Percentiles rank a stretch among this genome's conserved stretches.
Conservation (phyloP, 2,797 vertebrate genomes). For the Gymnoscopelus microlampas region DNA sequence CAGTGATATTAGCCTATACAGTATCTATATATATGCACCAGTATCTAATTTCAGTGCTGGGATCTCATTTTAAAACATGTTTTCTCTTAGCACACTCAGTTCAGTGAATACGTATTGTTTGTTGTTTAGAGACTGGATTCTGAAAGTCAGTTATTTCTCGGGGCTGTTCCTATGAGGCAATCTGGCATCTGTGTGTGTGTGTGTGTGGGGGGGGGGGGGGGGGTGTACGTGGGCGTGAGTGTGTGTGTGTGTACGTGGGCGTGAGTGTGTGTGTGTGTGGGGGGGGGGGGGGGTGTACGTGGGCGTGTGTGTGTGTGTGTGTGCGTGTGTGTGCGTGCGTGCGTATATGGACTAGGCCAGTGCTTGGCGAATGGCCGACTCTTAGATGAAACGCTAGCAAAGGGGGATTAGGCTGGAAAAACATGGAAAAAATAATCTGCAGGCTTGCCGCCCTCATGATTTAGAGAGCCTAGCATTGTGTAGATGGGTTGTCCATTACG, state of each 20-base stretch:
- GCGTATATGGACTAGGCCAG: conserved; percentile 14
- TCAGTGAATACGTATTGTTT: conserved; percentile 30
- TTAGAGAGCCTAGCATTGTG: conserved; percentile 46
- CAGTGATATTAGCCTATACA: conserved; percentile 27
- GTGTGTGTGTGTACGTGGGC: conserved; percentile 4
- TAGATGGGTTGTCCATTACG: conserved; percentile 44
- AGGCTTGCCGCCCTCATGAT: conserved; percentile 61
- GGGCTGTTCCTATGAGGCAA: conserved; percentile 42
- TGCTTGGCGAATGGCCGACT: conserved; percentile 42
- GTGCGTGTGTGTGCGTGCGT: neutral
- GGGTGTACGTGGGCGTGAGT: neutral
- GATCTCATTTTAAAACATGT: conserved; percentile 55
- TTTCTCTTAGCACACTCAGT: conserved; percentile 12
- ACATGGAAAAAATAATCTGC: conserved; percentile 74
- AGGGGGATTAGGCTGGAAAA: conserved; percentile 69
- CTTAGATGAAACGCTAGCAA: conserved; percentile 70
- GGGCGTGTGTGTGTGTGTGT: neutral
- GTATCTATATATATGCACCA: neutral
- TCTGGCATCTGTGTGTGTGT: conserved; percentile 40
- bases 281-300: neutral
- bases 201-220: conserved; percentile 13
- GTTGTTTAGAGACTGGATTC: conserved; percentile 30
- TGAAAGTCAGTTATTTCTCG: conserved; percentile 3
- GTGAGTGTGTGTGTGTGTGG: conserved; percentile 24
- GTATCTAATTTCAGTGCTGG: conserved; percentile 37